Conservation (phyloP, 2,888 invertebrate species). For the Drosophila parthenogenetica region DNA sequence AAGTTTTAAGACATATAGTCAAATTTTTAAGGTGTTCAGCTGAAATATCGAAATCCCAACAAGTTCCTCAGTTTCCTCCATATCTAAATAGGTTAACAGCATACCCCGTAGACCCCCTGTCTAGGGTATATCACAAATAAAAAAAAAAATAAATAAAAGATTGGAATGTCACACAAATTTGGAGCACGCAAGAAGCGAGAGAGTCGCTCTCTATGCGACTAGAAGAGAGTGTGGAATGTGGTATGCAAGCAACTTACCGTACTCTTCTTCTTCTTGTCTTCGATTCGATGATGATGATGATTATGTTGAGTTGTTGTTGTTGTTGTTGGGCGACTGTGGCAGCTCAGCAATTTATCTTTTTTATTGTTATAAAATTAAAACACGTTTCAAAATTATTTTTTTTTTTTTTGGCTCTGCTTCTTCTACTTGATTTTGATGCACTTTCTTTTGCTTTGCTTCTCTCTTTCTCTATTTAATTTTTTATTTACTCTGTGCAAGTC, state of each 20-base stretch:
- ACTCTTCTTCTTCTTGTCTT: slow-evolving; percentile 16
- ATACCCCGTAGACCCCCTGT: neutral
- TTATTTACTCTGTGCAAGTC: neutral
- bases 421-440: slow-evolving; percentile 29
- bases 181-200: slow-evolving; percentile 40
- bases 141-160: slow-evolving; percentile 11
- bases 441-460: slow-evolving; percentile 43
- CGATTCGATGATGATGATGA: slow-evolving; percentile 20
- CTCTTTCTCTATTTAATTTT: slow-evolving; percentile 2
- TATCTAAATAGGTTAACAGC: too few species aligned
- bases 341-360: slow-evolving; percentile 44
- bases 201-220: neutral
- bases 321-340: slow-evolving; percentile 24
- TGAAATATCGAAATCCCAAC: too few species aligned
- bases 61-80: too few species aligned
- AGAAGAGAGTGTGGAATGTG: slow-evolving; percentile 50
- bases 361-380: slow-evolving; percentile 55
- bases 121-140: neutral
- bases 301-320: slow-evolving; percentile 36
- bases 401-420: slow-evolving; percentile 10
- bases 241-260: slow-evolving; percentile 55
- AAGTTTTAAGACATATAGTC: too few species aligned
- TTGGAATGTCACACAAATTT: slow-evolving; percentile 67
- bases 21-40: too few species aligned
- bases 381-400: slow-evolving; percentile 44